Percentiles rank a stretch among this genome's conserved stretches.
phyloP scores from a whole-genome alignment of 1,140 invertebrate genomes.

The Heliothis subflexa region DNA sequence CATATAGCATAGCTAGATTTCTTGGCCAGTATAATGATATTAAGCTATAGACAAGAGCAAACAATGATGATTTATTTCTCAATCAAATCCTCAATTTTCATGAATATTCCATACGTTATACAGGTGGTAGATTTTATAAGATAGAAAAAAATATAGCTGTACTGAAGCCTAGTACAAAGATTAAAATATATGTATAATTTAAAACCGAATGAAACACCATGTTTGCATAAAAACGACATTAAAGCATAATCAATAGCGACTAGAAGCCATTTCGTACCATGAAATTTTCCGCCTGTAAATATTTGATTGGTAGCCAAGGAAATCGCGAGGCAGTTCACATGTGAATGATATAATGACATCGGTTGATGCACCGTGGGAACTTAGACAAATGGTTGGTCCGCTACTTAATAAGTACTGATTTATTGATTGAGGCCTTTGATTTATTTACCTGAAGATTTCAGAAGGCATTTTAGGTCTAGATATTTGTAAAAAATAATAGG shows the following conservation, averaged over 20 bases:
- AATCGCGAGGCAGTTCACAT: conserved; percentile 12
- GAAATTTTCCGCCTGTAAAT: neutral
- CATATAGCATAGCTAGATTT: too few relatives aligned
- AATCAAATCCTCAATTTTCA: too few relatives aligned
- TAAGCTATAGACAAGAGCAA: too few relatives aligned
- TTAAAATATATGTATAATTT: too few relatives aligned
- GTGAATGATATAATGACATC: neutral
- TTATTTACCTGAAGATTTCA: neutral
- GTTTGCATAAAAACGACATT: neutral
- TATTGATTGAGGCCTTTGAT: neutral
- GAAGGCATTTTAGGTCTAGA: neutral
- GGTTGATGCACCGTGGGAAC: conserved; percentile 5
- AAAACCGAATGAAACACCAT: neutral
- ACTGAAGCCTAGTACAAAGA: too few relatives aligned
- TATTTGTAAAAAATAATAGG: too few relatives aligned
- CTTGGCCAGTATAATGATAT: too few relatives aligned
- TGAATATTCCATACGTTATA: too few relatives aligned
- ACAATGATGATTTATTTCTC: too few relatives aligned
- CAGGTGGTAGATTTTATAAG: too few relatives aligned
- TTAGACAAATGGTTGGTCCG: neutral
- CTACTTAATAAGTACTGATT: conserved; percentile 7
- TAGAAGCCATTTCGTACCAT: neutral
- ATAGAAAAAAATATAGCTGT: too few relatives aligned
- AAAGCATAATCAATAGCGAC: too few relatives aligned
- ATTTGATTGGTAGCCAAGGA: conserved; percentile 20